These are phyloP conservation scores for Stegodyphus mimosarum DNA, from an alignment of 1,140 invertebrate species.

Conservation along the genomic window DNA sequence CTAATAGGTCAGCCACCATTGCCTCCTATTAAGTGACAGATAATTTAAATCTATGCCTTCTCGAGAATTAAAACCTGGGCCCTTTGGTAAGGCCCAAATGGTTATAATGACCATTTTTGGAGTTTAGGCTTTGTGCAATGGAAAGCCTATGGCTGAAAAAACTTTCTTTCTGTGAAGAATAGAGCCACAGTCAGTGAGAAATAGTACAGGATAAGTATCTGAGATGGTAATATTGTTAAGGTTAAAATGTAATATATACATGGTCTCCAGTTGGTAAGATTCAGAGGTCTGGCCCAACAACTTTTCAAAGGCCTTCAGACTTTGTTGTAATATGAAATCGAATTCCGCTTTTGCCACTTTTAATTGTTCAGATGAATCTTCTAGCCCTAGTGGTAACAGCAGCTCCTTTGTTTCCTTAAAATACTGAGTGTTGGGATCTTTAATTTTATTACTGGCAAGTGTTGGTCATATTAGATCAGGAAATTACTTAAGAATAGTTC, in stretches of 20 bases:
- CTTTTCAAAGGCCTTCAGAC: conserved; percentile 40
- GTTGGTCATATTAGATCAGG: too few relatives aligned
- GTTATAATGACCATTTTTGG: conserved; percentile 44
- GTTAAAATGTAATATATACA: too few relatives aligned
- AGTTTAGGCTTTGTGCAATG: conserved; percentile 19
- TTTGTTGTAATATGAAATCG: conserved; percentile 48
- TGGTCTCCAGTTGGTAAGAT: not conserved
- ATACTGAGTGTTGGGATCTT: too few relatives aligned
- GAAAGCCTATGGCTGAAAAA: conserved; percentile 52
- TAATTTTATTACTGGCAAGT: too few relatives aligned
- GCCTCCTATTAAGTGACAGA: too few relatives aligned
- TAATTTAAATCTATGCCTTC: too few relatives aligned
- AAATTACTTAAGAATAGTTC: too few relatives aligned
- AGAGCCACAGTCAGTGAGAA: not conserved
- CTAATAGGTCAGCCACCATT: too few relatives aligned
- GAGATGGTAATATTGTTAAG: not conserved
- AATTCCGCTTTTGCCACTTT: conserved; percentile 49
- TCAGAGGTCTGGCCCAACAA: not conserved
- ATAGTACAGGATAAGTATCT: not conserved
- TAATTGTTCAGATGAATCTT: conserved; percentile 47
- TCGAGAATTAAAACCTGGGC: too few relatives aligned
- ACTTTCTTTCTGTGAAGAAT: not conserved
- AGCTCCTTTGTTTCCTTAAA: too few relatives aligned
- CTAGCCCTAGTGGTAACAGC: not conserved
- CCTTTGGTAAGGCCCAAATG: too few relatives aligned